Evolutionary conservation across 1,140 invertebrate genomes (phyloP), one percentile per base, ranked within the genome.

Genomic region (Homalodisca vitripennis): DNA sequence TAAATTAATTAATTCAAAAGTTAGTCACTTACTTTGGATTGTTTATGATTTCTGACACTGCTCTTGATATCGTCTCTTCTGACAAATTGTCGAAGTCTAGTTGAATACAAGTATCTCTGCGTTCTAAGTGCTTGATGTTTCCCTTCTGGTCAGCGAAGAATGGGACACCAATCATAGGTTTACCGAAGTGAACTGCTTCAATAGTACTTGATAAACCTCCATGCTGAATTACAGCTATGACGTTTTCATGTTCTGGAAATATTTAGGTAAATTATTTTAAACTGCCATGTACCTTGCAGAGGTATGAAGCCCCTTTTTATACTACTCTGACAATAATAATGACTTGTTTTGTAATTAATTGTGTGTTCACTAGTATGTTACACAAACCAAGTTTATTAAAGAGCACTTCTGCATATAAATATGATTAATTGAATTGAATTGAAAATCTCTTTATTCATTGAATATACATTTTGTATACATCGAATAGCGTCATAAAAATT

Each of bases 121-220:
- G 41, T 6, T 22, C 70, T 1, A 48, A 1, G 27, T 53, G 17
- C 20, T 32, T 67, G 14, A 67, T 47, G 47, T 71, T 71, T 1
- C 3, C 17, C 6, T 22, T 14, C 73, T 90, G 88, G 77, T 90
- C 87, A n/a, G 81, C 82, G 48, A 87, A 84, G 22, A 91, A 80
- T 46, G 91, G 90, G 55, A 92, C 82, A 1, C 86, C 88, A 26
- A 92, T 77, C 0, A 91, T 79, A 0, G 90, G 90, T 17, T 88
- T 84, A 75, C 85, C 85, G 71, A 87, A 84, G 78, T 88, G 87
- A 20, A 91, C 78, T 1, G 88, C 84, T 79, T 92, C 91, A 69
- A 87, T 85, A 10, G 87, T 81, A 68, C 89, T 89, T 20, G 88
- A 79, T 24, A 87, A 76, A 20, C 90, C 91, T 17, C 88, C 89